A percentile compares a stretch with the other conserved stretches of the same genome.
Evolutionary conservation across 2,113 vertebrate genomes (phyloP).

Genomic region (Marmota flaviventris): DNA sequence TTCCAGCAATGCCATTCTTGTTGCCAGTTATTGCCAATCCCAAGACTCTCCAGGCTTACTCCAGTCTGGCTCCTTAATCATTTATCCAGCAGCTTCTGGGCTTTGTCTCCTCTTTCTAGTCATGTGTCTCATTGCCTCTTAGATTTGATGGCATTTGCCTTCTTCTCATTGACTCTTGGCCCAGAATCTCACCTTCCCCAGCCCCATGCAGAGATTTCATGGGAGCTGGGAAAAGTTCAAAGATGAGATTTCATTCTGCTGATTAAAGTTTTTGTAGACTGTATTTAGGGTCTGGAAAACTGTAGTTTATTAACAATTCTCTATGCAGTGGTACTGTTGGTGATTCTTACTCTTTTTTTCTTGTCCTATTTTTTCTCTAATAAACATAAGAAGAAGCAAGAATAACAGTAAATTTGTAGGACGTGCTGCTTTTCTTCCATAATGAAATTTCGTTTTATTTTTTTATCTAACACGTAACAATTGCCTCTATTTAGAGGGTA

Average conservation of each 20-base stretch:
- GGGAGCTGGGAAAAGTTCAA: no score
- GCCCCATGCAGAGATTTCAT: no score
- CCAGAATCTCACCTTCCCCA: background rate
- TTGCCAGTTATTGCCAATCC: background rate
- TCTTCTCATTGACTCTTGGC: background rate
- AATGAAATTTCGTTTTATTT: background rate
- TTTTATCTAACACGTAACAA: no score
- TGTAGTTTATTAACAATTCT: background rate
- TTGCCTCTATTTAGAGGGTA: background rate
- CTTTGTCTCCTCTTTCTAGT: background rate
- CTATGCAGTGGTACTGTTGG: background rate
- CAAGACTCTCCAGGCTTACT: background rate
- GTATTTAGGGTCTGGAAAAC: background rate
- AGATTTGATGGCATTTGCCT: background rate
- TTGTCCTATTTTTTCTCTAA: background rate
- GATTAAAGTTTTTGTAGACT: background rate
- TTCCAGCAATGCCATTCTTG: background rate
- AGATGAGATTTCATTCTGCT: background rate
- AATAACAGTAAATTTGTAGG: background rate
- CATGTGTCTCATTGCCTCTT: background rate
- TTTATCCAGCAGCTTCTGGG: background rate
- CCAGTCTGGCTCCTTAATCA: background rate
- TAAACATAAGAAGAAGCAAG: background rate
- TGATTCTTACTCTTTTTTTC: background rate
- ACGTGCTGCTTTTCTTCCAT: background rate